phyloP scores from a whole-genome alignment of 2,888 invertebrate species.

The Cerastis leucographa region DNA sequence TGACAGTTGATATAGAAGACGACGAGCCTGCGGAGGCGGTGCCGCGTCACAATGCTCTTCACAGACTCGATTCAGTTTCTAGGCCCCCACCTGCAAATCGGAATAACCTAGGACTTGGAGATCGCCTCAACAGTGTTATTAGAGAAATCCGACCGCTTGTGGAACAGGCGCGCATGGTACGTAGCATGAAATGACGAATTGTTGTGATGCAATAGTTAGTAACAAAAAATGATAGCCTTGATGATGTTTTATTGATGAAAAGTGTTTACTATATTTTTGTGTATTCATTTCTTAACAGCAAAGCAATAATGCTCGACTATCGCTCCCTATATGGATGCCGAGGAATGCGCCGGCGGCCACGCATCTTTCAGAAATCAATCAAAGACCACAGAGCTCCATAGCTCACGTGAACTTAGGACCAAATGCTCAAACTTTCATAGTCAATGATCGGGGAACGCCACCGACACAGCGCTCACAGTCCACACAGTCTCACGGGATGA shows the following conservation, averaged over 20 bases:
- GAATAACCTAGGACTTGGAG: conserved; percentile 84
- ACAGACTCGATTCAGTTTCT: conserved; percentile 81
- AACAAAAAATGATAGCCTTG: conserved; percentile 52
- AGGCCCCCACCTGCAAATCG: conserved; percentile 79
- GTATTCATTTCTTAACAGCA: conserved; percentile 64
- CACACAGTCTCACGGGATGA: conserved; percentile 75
- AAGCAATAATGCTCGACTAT: conserved; percentile 86
- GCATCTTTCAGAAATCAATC: conserved; percentile 78
- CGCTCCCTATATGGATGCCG: conserved; percentile 86
- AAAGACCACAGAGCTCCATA: conserved; percentile 86
- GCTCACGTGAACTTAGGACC: conserved; percentile 83
- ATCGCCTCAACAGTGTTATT: conserved; percentile 87
- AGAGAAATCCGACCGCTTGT: conserved; percentile 93
- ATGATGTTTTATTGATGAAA: conserved; percentile 10
- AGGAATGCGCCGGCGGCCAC: conserved; percentile 83
- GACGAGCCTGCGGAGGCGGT: conserved; percentile 78
- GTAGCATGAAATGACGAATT: conserved; percentile 33
- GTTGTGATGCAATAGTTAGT: conserved; percentile 64
- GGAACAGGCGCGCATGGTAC: conserved; percentile 91
- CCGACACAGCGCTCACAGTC: conserved; percentile 74
- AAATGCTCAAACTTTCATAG: conserved; percentile 79
- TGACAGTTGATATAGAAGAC: conserved; percentile 85
- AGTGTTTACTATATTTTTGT: not conserved
- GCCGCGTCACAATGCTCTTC: conserved; percentile 78
- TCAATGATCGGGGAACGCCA: conserved; percentile 80